A percentile compares a stretch with the other conserved stretches of the same genome.
These are phyloP conservation scores for Melinaea menophilus DNA, from an alignment of 2,888 invertebrate genomes.

Conservation along the genomic window DNA sequence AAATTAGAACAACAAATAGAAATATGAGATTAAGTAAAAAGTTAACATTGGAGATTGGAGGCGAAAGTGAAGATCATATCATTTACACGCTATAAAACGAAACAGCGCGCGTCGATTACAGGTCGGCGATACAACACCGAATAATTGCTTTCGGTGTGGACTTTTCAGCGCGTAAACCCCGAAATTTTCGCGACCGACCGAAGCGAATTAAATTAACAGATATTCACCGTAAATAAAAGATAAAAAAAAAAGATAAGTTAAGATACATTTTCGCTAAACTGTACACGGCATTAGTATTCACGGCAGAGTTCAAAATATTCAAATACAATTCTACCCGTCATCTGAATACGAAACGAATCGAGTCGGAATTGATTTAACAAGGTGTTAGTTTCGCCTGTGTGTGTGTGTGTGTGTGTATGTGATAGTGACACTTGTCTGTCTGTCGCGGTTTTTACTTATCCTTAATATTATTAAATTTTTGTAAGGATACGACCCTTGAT, in stretches of 20 bases:
- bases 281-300: slow-evolving; percentile 62
- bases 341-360: slow-evolving; percentile 50
- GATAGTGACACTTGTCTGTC: slow-evolving; percentile 8
- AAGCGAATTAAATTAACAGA: slow-evolving; percentile 58
- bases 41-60: slow-evolving; percentile 1
- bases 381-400: slow-evolving; percentile 45
- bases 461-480: neutral
- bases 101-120: slow-evolving; percentile 29
- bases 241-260: slow-evolving; percentile 45
- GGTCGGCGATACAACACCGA: slow-evolving; percentile 27
- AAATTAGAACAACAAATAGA: neutral
- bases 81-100: slow-evolving; percentile 31
- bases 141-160: slow-evolving; percentile 35
- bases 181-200: slow-evolving; percentile 32
- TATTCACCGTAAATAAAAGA: slow-evolving; percentile 67
- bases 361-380: slow-evolving; percentile 49
- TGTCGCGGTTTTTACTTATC: too few species aligned
- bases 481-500: too few species aligned
- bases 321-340: slow-evolving; percentile 66
- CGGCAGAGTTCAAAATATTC: slow-evolving; percentile 65
- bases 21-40: neutral
- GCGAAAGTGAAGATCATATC: slow-evolving; percentile 20
- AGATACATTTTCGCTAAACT: slow-evolving; percentile 69
- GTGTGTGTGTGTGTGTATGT: neutral
- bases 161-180: slow-evolving; percentile 19